Conservation (phyloP, 1,140 invertebrate species). For the Zeugodacus cucurbitae region DNA sequence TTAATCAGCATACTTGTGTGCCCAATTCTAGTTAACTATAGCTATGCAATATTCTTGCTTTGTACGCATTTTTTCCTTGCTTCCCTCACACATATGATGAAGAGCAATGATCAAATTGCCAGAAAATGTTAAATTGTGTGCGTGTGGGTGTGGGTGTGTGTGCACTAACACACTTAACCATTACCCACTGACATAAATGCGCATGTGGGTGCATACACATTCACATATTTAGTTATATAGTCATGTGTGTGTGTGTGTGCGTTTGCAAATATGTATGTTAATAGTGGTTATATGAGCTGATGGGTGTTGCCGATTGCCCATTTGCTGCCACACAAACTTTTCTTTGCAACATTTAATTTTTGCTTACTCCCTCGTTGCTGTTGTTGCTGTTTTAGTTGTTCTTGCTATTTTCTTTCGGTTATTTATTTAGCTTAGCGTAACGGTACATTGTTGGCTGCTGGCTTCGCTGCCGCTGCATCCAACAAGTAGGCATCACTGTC, state of each 20-base stretch:
- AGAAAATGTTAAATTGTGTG: neutral
- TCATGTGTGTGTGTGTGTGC: neutral
- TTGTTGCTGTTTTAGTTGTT: neutral
- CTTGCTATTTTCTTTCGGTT: neutral
- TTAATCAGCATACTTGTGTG: too few relatives aligned
- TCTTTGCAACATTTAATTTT: constrained; percentile 12
- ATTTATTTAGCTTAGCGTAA: constrained; percentile 4
- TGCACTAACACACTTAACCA: neutral
- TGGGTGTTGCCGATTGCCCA: neutral
- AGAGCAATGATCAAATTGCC: neutral
- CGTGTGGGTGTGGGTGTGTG: neutral
- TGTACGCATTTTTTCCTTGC: too few relatives aligned
- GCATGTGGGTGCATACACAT: too few relatives aligned
- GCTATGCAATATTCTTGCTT: too few relatives aligned
- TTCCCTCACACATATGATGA: too few relatives aligned
- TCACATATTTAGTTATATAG: neutral
- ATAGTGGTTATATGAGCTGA: constrained; percentile 1
- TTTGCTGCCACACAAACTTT: constrained; percentile 25
- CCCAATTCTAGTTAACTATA: too few relatives aligned
- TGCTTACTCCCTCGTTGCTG: neutral
- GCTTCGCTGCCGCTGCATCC: neutral
- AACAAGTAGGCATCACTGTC: constrained; percentile 36
- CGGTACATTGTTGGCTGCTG: constrained; percentile 3
- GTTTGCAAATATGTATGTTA: neutral
- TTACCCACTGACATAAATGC: neutral